These are phyloP conservation scores for Clamator glandarius DNA, from an alignment of 2,797 vertebrate genomes.

Conservation along the genomic window DNA sequence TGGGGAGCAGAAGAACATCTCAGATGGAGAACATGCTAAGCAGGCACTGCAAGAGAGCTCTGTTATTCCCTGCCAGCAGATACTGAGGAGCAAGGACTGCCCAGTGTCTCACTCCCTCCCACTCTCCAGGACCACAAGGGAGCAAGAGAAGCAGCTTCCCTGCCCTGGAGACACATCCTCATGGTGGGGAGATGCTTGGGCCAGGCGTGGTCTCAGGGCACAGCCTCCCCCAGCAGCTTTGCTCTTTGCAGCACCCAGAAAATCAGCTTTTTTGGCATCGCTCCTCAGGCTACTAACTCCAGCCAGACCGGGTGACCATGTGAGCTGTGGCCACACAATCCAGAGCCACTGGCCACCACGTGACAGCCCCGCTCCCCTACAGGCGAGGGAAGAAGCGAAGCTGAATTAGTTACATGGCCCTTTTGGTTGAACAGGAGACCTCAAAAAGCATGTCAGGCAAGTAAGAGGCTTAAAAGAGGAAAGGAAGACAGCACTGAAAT, in stretches of 20 bases:
- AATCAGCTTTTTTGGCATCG: fast-evolving
- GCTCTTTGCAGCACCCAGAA: neutral
- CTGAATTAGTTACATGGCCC: neutral
- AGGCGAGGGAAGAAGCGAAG: fast-evolving
- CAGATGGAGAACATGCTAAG: fast-evolving
- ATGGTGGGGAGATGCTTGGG: fast-evolving
- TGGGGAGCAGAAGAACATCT: neutral
- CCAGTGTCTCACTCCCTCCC: fast-evolving
- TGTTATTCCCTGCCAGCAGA: neutral
- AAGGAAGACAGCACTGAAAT: neutral
- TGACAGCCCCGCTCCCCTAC: neutral
- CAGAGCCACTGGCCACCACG: fast-evolving
- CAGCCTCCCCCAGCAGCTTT: neutral
- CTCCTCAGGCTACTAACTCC: fast-evolving
- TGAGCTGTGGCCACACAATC: fast-evolving
- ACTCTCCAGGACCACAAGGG: fast-evolving
- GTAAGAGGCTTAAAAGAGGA: neutral
- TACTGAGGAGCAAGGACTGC: neutral
- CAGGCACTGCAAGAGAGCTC: fast-evolving
- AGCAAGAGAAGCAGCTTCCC: neutral
- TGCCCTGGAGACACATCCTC: fast-evolving
- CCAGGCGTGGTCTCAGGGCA: fast-evolving
- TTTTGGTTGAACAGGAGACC: neutral
- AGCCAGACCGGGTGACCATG: fast-evolving
- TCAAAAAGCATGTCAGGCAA: fast-evolving